Percentiles rank a stretch among this genome's conserved stretches.
These are phyloP conservation scores for Nycticorax nycticorax DNA, from an alignment of 2,113 vertebrate genomes.

Conservation along the genomic window DNA sequence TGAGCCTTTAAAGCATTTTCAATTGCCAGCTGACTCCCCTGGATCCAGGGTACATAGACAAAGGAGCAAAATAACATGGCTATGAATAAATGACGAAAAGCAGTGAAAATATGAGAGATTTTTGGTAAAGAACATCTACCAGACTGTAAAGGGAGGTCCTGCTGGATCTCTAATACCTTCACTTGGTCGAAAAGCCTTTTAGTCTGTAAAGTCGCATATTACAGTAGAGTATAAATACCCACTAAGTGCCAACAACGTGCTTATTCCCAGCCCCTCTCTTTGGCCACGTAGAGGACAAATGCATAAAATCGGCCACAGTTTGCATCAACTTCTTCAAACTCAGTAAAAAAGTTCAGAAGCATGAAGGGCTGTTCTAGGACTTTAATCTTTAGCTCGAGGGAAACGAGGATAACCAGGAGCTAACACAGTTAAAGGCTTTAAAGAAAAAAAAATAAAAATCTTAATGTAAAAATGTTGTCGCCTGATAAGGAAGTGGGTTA, in stretches of 20 bases:
- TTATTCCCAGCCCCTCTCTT: not conserved
- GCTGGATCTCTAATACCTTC: not conserved
- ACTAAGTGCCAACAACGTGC: not conserved
- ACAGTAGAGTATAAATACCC: not conserved
- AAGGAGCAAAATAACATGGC: not conserved
- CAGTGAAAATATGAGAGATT: not conserved
- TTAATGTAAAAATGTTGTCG: conserved; percentile 39
- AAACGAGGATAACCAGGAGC: conserved; percentile 18
- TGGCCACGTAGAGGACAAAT: not conserved
- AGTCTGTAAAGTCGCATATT: not conserved
- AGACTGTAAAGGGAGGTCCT: not conserved
- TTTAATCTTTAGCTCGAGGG: conserved; percentile 24
- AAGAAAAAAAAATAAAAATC: conserved; percentile 21
- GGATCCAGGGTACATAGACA: not conserved
- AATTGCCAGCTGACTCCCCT: not conserved
- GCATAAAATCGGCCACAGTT: not conserved
- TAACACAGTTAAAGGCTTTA: conserved; percentile 22
- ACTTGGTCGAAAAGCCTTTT: not conserved
- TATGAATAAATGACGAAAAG: not conserved
- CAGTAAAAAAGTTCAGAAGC: not conserved
- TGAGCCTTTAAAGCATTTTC: not conserved
- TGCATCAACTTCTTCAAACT: not conserved
- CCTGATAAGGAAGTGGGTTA: conserved; percentile 36
- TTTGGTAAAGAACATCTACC: not conserved
- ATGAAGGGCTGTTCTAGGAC: not conserved